Percentiles rank a stretch among this genome's conserved stretches.
These are phyloP conservation scores for Holacanthella duospinosa DNA, from an alignment of 2,888 invertebrate species.

Conservation along the genomic window DNA sequence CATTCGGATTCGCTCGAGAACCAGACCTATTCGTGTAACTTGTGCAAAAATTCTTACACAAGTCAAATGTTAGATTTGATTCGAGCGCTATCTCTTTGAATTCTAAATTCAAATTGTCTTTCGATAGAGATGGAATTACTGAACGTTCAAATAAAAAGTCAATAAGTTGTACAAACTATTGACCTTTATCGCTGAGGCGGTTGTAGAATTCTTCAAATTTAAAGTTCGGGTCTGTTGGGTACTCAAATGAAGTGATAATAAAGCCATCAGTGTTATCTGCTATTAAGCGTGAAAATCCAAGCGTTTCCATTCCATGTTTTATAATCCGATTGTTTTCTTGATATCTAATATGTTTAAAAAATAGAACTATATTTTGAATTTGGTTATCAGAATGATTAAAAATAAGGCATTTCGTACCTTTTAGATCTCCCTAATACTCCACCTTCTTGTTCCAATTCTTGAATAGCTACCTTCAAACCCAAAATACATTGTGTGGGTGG, in stretches of 20 bases:
- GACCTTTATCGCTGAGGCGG: constrained; percentile 42
- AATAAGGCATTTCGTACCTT: constrained; percentile 37
- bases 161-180: constrained; percentile 2
- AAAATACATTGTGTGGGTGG: constrained; percentile 46
- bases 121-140: too few species aligned
- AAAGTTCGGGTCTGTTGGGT: constrained; percentile 43
- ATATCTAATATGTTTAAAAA: too few species aligned
- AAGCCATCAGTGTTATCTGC: constrained; percentile 40
- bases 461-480: constrained; percentile 43
- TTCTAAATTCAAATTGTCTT: too few species aligned
- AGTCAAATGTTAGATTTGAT: too few species aligned
- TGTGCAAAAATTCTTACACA: too few species aligned
- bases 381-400: background rate
- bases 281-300: constrained; percentile 43
- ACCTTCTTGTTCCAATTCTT: constrained; percentile 43
- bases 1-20: too few species aligned
- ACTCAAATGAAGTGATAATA: constrained; percentile 45
- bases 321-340: constrained; percentile 41
- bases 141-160: background rate
- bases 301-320: constrained; percentile 41
- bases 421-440: constrained; percentile 41
- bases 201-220: constrained; percentile 43
- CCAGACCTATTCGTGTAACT: too few species aligned
- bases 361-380: background rate
- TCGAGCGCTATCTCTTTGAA: too few species aligned